These are phyloP conservation scores for Pipistrellus pipistrellus DNA, from an alignment of 2,797 vertebrate species.

Conservation along the genomic window DNA sequence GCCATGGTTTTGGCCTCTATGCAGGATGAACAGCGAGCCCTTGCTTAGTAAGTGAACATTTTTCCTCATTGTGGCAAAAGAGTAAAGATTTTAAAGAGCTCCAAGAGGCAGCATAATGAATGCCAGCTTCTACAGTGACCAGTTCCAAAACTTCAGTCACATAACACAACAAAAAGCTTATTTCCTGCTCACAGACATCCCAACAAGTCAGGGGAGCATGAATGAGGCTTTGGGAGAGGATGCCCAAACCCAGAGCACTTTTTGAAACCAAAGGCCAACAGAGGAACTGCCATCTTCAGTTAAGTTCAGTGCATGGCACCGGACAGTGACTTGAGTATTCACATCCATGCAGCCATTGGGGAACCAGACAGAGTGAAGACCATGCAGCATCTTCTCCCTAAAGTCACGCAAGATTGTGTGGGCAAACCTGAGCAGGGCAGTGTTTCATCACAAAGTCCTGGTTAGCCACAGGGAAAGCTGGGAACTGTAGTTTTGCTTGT, in stretches of 20 bases:
- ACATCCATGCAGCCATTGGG: neutral
- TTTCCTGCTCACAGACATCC: neutral
- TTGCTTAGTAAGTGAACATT: neutral
- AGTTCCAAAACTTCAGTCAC: neutral
- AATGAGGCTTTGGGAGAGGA: neutral
- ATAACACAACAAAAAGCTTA: neutral
- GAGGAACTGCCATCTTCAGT: neutral
- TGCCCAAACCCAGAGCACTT: no score
- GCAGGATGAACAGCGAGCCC: neutral
- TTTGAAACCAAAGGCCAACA: neutral
- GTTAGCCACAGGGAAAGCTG: neutral
- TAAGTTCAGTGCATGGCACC: neutral
- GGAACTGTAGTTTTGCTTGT: neutral
- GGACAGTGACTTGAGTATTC: neutral
- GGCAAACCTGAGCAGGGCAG: neutral
- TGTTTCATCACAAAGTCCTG: neutral
- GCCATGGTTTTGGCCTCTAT: neutral
- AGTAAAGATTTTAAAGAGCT: neutral
- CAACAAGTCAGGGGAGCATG: no score
- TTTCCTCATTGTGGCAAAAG: neutral
- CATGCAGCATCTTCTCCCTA: neutral
- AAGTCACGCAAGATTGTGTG: neutral
- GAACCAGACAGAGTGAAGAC: neutral
- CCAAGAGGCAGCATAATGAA: neutral
- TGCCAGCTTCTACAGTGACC: neutral